Conservation (phyloP, 2,113 vertebrate genomes). For the Alosa alosa region DNA sequence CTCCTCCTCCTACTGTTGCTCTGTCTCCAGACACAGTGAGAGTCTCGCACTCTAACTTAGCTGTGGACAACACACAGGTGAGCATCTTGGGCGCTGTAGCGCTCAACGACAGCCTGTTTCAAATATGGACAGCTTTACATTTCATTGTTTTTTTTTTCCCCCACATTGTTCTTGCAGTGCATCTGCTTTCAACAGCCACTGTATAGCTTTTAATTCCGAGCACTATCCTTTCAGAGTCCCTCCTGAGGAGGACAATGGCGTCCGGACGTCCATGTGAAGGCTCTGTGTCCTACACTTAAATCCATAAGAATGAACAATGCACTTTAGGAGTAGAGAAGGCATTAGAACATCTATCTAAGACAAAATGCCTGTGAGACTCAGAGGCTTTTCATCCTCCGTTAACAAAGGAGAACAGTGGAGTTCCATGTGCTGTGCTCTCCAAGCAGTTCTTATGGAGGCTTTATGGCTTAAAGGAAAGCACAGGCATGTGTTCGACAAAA, state of each 20-base stretch:
- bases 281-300: constrained; percentile 40
- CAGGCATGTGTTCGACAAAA: constrained; percentile 22
- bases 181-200: not conserved
- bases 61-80: not conserved
- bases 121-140: not conserved
- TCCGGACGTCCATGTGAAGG: constrained; percentile 24
- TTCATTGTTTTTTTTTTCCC: not conserved
- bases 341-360: constrained; percentile 6
- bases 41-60: not conserved
- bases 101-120: not conserved
- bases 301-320: constrained; percentile 36
- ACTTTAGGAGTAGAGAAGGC: constrained; percentile 20
- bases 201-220: not conserved
- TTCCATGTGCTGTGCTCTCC: constrained; percentile 46
- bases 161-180: not conserved
- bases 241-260: constrained; percentile 37
- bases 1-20: not conserved
- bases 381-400: constrained; percentile 16
- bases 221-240: constrained; percentile 1
- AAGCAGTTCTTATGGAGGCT: constrained; percentile 42
- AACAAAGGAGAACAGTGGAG: constrained; percentile 13
- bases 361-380: constrained; percentile 45
- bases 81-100: not conserved
- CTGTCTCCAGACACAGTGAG: not conserved
- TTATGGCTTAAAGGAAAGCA: constrained; percentile 39